These are phyloP conservation scores for Accipiter cooperii DNA, from an alignment of 2,113 vertebrate species.

Conservation along the genomic window DNA sequence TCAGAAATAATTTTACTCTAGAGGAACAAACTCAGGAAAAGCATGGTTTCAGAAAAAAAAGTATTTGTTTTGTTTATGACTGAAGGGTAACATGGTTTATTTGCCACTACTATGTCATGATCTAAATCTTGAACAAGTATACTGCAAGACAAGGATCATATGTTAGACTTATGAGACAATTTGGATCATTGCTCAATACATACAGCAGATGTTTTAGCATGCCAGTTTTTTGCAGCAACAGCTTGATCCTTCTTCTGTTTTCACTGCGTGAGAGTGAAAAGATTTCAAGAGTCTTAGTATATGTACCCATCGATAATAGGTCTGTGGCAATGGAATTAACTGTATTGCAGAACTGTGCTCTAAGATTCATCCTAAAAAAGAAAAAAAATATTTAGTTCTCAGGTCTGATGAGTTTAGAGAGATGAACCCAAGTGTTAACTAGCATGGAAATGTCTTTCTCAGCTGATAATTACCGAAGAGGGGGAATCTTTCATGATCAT, in stretches of 20 bases:
- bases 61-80: neutral
- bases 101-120: neutral
- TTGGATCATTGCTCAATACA: neutral
- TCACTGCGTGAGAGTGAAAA: neutral
- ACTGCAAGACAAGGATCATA: neutral
- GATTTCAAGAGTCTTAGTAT: neutral
- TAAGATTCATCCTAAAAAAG: neutral
- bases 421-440: neutral
- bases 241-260: neutral
- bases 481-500: neutral
- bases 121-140: neutral
- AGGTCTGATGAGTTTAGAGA: neutral
- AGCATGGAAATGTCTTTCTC: neutral
- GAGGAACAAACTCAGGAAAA: neutral
- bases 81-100: neutral
- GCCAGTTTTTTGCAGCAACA: neutral
- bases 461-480: neutral
- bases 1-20: slow-evolving; percentile 1
- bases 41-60: neutral
- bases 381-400: neutral
- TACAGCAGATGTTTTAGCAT: slow-evolving; percentile 7
- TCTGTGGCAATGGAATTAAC: neutral
- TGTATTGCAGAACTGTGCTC: neutral
- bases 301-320: neutral
- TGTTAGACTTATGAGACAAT: slow-evolving; percentile 51